Evolutionary conservation across 2,113 vertebrate species (phyloP).

Genomic region (Apeltes quadracus): DNA sequence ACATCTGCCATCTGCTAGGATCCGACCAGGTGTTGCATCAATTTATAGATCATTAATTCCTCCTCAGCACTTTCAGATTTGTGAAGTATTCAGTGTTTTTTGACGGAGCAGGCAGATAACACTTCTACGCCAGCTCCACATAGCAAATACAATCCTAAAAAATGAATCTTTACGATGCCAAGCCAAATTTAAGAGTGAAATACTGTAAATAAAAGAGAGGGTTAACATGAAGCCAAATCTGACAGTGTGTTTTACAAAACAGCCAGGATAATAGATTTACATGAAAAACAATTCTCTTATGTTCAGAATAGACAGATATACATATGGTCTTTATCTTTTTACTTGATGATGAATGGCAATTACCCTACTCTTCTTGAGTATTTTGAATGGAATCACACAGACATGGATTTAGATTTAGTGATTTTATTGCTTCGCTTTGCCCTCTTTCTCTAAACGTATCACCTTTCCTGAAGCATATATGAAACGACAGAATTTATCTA

Average conservation of each 20-base stretch:
- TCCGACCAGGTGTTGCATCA: slow-evolving; percentile 13
- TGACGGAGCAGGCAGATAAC: neutral
- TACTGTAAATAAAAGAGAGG: neutral
- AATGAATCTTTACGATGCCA: neutral
- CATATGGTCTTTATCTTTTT: neutral
- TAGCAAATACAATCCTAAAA: neutral
- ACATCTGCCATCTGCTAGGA: slow-evolving; percentile 3
- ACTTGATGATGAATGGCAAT: neutral
- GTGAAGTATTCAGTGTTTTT: neutral
- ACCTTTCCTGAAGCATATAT: neutral
- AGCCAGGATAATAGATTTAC: neutral
- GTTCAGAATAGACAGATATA: neutral
- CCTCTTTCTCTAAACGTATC: neutral
- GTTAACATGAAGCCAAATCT: neutral
- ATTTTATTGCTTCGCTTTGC: neutral
- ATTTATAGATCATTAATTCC: neutral
- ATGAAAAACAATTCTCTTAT: neutral
- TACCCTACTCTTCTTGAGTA: neutral
- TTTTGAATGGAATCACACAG: neutral
- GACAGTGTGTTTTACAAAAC: neutral
- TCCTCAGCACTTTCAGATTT: slow-evolving; percentile 26
- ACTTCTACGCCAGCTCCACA: neutral
- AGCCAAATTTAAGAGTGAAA: neutral
- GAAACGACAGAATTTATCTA: neutral
- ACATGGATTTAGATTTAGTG: neutral